Conservation (phyloP, 2,113 vertebrate species). For the Microcebus griseorufus region DNA sequence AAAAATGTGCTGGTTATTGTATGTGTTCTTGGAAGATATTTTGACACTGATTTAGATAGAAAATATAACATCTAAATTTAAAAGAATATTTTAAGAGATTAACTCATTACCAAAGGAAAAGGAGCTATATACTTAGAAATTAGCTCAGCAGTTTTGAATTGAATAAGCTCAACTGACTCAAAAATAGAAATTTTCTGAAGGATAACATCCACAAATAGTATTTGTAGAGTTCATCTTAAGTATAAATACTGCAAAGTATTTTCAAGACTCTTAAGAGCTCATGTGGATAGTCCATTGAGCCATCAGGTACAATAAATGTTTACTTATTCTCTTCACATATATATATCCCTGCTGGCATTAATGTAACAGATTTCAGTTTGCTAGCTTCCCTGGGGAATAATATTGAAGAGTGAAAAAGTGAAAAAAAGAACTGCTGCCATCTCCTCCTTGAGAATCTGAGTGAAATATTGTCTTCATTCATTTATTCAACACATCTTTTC, state of each 20-base stretch:
- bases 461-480: neutral
- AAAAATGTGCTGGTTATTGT: neutral
- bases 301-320: slow-evolving; percentile 69
- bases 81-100: neutral
- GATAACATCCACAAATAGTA: neutral
- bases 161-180: neutral
- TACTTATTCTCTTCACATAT: slow-evolving; percentile 62
- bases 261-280: slow-evolving; percentile 65
- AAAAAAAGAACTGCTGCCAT: neutral
- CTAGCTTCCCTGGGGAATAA: slow-evolving; percentile 45
- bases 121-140: neutral
- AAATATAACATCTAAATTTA: neutral
- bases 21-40: neutral
- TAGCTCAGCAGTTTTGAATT: slow-evolving; percentile 2
- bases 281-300: slow-evolving; percentile 52
- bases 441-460: neutral
- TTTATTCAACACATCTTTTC: neutral
- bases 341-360: slow-evolving; percentile 58
- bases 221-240: neutral
- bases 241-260: slow-evolving; percentile 53
- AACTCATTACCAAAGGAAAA: neutral
- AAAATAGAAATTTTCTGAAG: slow-evolving; percentile 35
- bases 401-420: slow-evolving; percentile 42
- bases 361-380: slow-evolving; percentile 72
- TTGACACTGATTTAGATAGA: neutral